Evolutionary conservation across 2,888 invertebrate species (phyloP).

Genomic region (Caenorhabditis sp.): DNA sequence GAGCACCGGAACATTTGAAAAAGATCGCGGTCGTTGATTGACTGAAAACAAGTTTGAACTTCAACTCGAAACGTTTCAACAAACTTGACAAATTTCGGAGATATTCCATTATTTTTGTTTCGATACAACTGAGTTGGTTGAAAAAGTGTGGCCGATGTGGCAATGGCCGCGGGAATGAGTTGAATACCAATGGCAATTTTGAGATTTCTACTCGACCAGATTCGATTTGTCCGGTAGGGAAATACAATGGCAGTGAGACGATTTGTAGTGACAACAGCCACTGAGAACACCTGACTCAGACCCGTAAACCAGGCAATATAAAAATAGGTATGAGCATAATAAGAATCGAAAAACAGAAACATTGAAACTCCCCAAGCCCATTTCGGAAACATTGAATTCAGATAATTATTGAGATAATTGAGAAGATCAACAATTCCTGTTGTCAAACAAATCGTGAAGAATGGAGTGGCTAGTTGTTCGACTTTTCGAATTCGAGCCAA

Average conservation of each 20-base stretch:
- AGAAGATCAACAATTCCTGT: slow-evolving; percentile 26
- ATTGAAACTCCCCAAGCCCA: slow-evolving; percentile 9
- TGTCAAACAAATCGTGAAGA: slow-evolving; percentile 30
- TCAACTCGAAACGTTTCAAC: not conserved
- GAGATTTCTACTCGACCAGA: slow-evolving; percentile 14
- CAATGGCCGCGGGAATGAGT: slow-evolving; percentile 12
- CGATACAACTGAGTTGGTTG: slow-evolving; percentile 12
- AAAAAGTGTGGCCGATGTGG: slow-evolving; percentile 20
- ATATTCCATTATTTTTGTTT: slow-evolving; percentile 13
- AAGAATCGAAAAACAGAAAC: slow-evolving; percentile 10
- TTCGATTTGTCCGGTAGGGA: slow-evolving; percentile 9
- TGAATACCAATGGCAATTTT: slow-evolving; percentile 23
- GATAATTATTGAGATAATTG: slow-evolving; percentile 18
- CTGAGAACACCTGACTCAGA: slow-evolving; percentile 31
- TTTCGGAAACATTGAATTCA: slow-evolving; percentile 31
- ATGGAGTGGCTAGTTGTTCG: slow-evolving; percentile 25
- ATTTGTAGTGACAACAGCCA: slow-evolving; percentile 27
- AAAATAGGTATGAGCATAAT: slow-evolving; percentile 28
- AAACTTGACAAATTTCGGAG: slow-evolving; percentile 18
- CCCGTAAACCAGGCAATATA: slow-evolving; percentile 37
- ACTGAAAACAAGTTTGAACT: slow-evolving; percentile 7
- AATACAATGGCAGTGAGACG: slow-evolving; percentile 23
- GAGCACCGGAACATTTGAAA: slow-evolving; percentile 15
- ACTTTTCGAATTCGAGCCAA: slow-evolving; percentile 10
- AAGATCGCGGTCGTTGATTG: slow-evolving; percentile 10